Conservation (phyloP, 2,797 vertebrate genomes). For the Falco rusticolus region DNA sequence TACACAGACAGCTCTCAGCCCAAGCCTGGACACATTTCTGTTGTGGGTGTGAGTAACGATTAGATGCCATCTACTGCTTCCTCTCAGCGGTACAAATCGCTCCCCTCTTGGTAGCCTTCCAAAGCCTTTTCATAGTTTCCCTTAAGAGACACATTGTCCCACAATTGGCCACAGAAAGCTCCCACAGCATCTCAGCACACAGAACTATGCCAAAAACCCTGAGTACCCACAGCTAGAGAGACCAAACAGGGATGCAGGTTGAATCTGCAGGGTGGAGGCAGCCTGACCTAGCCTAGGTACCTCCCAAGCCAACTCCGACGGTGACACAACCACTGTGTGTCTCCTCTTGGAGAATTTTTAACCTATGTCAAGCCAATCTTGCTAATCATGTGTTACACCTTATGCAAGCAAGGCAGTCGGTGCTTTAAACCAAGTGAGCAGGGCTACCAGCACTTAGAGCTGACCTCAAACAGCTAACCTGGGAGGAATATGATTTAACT, state of each 20-base stretch:
- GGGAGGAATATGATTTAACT: not conserved
- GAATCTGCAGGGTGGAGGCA: not conserved
- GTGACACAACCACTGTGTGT: not conserved
- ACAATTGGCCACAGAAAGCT: not conserved
- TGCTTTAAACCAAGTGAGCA: not conserved
- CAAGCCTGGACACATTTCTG: not conserved
- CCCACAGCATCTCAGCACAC: not conserved
- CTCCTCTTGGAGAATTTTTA: not conserved
- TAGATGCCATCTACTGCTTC: not conserved
- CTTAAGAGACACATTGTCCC: not conserved
- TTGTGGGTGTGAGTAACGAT: not conserved
- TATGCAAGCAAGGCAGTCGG: not conserved
- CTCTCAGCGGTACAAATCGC: not conserved
- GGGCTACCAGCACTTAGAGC: not conserved
- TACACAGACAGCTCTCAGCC: not conserved
- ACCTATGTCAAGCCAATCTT: not conserved
- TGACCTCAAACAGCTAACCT: not conserved
- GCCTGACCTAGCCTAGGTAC: not conserved
- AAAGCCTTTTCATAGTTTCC: not conserved
- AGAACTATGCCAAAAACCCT: not conserved
- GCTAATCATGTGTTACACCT: not conserved
- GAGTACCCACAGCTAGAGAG: not conserved
- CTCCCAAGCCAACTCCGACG: not conserved
- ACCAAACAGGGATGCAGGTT: not conserved
- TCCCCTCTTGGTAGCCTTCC: slow-evolving; percentile 11